Evolutionary conservation across 2,888 invertebrate genomes (phyloP).

Genomic region (Mythimna ferrago): DNA sequence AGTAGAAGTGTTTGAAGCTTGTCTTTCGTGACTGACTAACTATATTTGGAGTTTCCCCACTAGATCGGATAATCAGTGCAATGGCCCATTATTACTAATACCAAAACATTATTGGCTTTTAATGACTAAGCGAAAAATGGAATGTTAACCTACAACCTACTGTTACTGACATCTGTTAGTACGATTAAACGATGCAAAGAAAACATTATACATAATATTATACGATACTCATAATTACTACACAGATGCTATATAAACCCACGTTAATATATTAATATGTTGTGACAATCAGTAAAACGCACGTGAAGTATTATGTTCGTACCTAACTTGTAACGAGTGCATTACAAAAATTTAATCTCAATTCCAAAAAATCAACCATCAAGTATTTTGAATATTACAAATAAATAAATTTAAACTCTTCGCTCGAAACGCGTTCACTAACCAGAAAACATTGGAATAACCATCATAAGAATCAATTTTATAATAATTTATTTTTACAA

Average conservation of each 20-base stretch:
- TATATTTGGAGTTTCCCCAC: slow-evolving; percentile 56
- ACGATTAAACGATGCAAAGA: slow-evolving; percentile 66
- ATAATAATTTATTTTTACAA: slow-evolving; percentile 67
- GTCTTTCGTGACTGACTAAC: slow-evolving; percentile 57
- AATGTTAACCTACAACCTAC: slow-evolving; percentile 86
- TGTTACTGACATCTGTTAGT: slow-evolving; percentile 74
- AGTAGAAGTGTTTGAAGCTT: slow-evolving; percentile 45
- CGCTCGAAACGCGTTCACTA: slow-evolving; percentile 77
- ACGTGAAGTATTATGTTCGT: slow-evolving; percentile 56
- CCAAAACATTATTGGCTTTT: slow-evolving; percentile 59
- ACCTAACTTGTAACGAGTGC: slow-evolving; percentile 69
- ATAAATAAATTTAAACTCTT: slow-evolving; percentile 64
- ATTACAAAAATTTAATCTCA: slow-evolving; percentile 41
- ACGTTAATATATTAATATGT: slow-evolving; percentile 56
- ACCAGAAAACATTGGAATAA: slow-evolving; percentile 83
- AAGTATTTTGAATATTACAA: slow-evolving; percentile 49
- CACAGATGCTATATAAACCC: slow-evolving; percentile 52
- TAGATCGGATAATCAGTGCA: slow-evolving; percentile 62
- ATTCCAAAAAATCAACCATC: slow-evolving; percentile 47
- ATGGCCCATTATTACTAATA: slow-evolving; percentile 58
- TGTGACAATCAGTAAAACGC: slow-evolving; percentile 52
- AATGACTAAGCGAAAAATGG: slow-evolving; percentile 74
- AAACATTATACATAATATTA: slow-evolving; percentile 45
- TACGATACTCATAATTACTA: slow-evolving; percentile 63
- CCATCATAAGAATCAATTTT: slow-evolving; percentile 81